Base-by-base conservation (phyloP, 2,113 vertebrate species). In the Excalfactoria chinensis region DNA sequence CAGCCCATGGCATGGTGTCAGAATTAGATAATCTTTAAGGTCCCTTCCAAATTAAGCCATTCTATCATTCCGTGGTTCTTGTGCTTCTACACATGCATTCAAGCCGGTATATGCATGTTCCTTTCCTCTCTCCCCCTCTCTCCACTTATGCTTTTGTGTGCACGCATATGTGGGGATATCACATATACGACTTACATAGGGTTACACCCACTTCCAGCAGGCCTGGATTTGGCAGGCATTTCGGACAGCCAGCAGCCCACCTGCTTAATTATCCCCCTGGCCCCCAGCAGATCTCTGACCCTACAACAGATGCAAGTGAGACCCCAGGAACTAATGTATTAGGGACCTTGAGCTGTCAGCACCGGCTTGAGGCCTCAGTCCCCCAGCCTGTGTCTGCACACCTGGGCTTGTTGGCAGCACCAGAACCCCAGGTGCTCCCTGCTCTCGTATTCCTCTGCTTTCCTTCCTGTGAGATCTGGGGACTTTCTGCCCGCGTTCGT, bases 281-380 rank as follows among this genome's bases (percentile, higher is more conserved):
- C 58, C 58, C 72, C 34, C 16, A 0, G 76, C 58, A 64, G 56
- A 91, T 44, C 90, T 71, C 87, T 48, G 77, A 48, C 64, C 56
- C 71, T 92, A 71, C 84, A 76, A 37, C 82, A 95, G 89, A 91
- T 84, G 89, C 79, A 68, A 0, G 3, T 0, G 56, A 77, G 89
- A 89, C 60, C 78, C 68, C 60, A 80, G 16, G 75, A 91, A 90
- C 6, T 68, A 59, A 77, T 88, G 93, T 71, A 30, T 17, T 17
- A 67, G 72, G 60, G 86, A 95, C 82, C 51, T 34, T 0, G 18
- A 80, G 71, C 89, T 93, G 93, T 93, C 94, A 91, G 60, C n/a
- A 0, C 84, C 0, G 0, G 55, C 59, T 76, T 44, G 17, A 0
- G 4, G 53, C 53, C 3, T 0, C 2, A 1, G 68, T 77, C 62